These are phyloP conservation scores for Drosophila bocqueti DNA, from an alignment of 1,140 invertebrate species.

Conservation along the genomic window DNA sequence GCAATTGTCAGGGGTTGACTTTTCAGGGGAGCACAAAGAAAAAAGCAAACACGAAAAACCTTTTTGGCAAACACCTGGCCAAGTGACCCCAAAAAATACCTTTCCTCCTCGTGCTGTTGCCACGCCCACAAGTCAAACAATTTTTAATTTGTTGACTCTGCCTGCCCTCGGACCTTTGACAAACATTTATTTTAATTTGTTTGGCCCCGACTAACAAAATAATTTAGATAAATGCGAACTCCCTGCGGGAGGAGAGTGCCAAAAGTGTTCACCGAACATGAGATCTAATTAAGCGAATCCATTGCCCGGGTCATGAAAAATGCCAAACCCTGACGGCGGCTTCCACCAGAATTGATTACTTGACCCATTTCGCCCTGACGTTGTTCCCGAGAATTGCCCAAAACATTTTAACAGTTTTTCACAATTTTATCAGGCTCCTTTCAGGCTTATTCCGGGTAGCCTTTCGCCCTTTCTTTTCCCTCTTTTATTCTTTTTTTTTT, in stretches of 20 bases:
- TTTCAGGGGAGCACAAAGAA: conserved; percentile 8
- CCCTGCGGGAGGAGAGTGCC: conserved; percentile 9
- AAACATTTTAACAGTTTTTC: conserved; percentile 67
- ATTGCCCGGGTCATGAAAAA: conserved; percentile 22
- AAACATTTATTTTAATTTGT: conserved; percentile 78
- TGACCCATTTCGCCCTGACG: conserved; percentile 36
- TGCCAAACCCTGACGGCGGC: conserved; percentile 29
- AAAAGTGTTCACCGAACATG: conserved; percentile 17
- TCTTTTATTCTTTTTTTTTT: conserved; percentile 43
- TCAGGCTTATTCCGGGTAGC: conserved; percentile 21
- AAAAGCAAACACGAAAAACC: conserved; percentile 45
- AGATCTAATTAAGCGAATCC: conserved; percentile 64
- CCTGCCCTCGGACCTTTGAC: conserved; percentile 31
- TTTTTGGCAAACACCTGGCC: conserved; percentile 59
- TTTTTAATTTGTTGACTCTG: conserved; percentile 75
- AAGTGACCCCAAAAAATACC: conserved; percentile 38
- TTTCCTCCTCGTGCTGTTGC: background rate
- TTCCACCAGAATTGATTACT: conserved; percentile 63
- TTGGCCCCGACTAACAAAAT: conserved; percentile 68
- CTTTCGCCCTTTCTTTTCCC: conserved; percentile 14
- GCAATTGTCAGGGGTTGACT: conserved; percentile 57
- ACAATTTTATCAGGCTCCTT: conserved; percentile 62
- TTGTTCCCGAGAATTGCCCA: conserved; percentile 55
- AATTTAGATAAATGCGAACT: conserved; percentile 71
- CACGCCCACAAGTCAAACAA: conserved; percentile 38